Evolutionary conservation across 2,888 invertebrate species (phyloP).

Genomic region (Diplolepis rosae): DNA sequence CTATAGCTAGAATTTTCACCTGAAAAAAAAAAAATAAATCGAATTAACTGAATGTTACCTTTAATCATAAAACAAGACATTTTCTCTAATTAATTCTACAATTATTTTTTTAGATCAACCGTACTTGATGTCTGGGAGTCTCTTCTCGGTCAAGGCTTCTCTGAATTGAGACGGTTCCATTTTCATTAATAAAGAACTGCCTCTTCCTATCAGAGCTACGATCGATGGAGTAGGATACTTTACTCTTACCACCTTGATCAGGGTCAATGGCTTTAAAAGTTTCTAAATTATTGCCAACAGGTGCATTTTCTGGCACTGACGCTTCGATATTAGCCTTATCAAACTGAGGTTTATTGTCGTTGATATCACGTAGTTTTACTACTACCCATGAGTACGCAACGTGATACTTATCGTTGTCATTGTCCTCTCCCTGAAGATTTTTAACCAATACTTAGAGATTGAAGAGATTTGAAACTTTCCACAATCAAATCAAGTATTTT

Average conservation of each 20-base stretch:
- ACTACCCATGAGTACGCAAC: conserved; percentile 97
- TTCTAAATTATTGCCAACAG: conserved; percentile 91
- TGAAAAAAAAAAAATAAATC: conserved; percentile 45
- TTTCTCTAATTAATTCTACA: neutral
- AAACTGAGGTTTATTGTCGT: conserved; percentile 97
- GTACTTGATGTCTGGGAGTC: conserved; percentile 90
- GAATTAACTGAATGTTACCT: no score
- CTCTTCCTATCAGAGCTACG: conserved; percentile 93
- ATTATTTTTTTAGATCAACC: neutral
- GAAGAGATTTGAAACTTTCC: neutral
- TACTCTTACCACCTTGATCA: conserved; percentile 95
- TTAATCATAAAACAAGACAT: no score
- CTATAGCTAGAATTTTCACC: conserved; percentile 96
- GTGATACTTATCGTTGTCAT: conserved; percentile 97
- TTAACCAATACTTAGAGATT: conserved; percentile 6
- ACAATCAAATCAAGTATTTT: neutral
- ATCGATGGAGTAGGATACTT: conserved; percentile 93
- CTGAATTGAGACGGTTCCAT: conserved; percentile 96
- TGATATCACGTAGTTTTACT: conserved; percentile 93
- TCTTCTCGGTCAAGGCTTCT: conserved; percentile 94
- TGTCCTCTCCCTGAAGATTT: conserved; percentile 85
- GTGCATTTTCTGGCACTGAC: conserved; percentile 93
- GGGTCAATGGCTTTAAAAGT: conserved; percentile 97
- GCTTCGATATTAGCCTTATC: conserved; percentile 95
- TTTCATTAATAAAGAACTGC: conserved; percentile 95